These are phyloP conservation scores for Sipha maydis DNA, from an alignment of 2,888 invertebrate species.

Conservation along the genomic window DNA sequence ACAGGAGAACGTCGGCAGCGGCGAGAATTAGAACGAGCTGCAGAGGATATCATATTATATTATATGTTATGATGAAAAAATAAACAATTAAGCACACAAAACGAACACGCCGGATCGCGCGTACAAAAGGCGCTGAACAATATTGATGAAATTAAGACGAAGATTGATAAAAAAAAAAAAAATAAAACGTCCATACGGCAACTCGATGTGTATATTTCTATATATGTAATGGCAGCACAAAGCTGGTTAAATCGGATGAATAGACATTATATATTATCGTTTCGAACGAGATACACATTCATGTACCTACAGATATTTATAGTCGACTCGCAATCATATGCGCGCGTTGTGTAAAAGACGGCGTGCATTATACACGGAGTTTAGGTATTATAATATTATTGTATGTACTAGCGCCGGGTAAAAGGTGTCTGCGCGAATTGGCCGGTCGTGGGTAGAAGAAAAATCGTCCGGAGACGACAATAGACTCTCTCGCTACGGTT, in stretches of 20 bases:
- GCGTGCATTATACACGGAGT: no score
- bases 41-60: background rate
- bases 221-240: slow-evolving; percentile 26
- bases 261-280: slow-evolving; percentile 45
- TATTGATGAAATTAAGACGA: slow-evolving; percentile 59
- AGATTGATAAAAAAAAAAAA: slow-evolving; percentile 11
- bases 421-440: background rate
- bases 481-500: slow-evolving; percentile 19
- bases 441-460: slow-evolving; percentile 18
- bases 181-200: no score
- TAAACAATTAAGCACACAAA: slow-evolving; percentile 57
- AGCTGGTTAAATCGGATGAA: slow-evolving; percentile 60
- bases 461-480: slow-evolving; percentile 34
- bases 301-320: background rate
- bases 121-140: slow-evolving; percentile 50
- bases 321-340: no score
- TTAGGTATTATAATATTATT: background rate
- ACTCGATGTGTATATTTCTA: no score
- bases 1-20: background rate
- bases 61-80: background rate
- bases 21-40: background rate
- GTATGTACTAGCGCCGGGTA: background rate
- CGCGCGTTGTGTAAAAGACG: slow-evolving; percentile 5
- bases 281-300: background rate
- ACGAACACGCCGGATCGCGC: slow-evolving; percentile 42